Percentiles rank a stretch among this genome's conserved stretches.
These are phyloP conservation scores for Philonicus albiceps DNA, from an alignment of 2,888 invertebrate species.

Conservation along the genomic window DNA sequence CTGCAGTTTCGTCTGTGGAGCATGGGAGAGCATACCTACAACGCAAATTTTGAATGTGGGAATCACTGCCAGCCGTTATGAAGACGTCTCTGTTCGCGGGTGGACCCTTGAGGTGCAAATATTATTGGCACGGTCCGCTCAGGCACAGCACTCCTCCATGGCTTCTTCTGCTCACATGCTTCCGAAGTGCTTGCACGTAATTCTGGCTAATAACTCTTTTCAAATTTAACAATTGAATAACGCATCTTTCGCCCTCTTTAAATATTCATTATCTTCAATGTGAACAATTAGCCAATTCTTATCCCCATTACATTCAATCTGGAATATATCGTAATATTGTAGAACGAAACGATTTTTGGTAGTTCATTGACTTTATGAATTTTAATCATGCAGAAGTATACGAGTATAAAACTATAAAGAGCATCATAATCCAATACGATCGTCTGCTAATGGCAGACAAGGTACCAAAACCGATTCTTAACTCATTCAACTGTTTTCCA, in stretches of 20 bases:
- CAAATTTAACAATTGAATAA: neutral
- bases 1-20: neutral
- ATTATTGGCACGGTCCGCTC: neutral
- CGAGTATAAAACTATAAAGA: too few species aligned
- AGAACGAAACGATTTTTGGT: neutral
- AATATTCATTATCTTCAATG: neutral
- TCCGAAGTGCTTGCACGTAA: neutral
- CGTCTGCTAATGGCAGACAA: too few species aligned
- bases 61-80: neutral
- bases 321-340: neutral
- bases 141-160: neutral
- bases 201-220: neutral
- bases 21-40: neutral
- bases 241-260: neutral
- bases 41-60: slow-evolving; percentile 18
- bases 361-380: neutral
- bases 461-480: too few species aligned
- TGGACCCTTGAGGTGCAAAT: neutral
- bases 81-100: neutral
- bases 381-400: neutral
- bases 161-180: neutral
- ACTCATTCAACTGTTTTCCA: too few species aligned
- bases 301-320: neutral
- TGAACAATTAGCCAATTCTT: neutral
- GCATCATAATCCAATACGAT: too few species aligned